Evolutionary conservation across 2,888 invertebrate species (phyloP).

Genomic region (Macropis europaea): DNA sequence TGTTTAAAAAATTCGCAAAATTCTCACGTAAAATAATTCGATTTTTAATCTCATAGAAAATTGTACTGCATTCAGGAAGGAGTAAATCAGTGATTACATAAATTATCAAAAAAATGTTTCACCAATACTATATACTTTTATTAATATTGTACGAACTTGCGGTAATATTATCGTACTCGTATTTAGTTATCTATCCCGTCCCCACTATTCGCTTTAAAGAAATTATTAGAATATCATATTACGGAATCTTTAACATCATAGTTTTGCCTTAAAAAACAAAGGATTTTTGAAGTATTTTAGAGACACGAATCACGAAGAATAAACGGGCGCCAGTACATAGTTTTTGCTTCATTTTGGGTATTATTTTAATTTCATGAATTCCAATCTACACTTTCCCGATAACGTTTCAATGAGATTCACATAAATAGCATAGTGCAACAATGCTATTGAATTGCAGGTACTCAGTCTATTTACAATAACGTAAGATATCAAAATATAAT

Average conservation of each 20-base stretch:
- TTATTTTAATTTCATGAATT: not conserved
- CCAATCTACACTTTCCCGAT: not conserved
- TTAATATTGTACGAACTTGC: not conserved
- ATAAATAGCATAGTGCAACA: conserved; percentile 32
- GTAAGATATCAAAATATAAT: conserved; percentile 19
- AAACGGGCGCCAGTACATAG: not conserved
- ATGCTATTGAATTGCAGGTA: conserved; percentile 20
- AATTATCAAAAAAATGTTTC: not conserved
- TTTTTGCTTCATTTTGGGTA: not conserved
- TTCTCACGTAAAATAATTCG: not conserved
- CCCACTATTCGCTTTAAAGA: not conserved
- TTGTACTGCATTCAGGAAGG: not conserved
- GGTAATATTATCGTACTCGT: conserved; percentile 22
- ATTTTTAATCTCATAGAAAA: not conserved
- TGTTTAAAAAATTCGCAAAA: not conserved
- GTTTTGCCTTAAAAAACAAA: not conserved
- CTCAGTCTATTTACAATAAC: conserved; percentile 12
- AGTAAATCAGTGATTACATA: not conserved
- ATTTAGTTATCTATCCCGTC: not conserved
- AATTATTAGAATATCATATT: not conserved
- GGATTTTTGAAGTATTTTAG: not conserved
- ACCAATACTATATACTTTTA: not conserved
- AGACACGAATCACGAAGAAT: not conserved
- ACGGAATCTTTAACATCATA: not conserved
- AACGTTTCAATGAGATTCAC: conserved; percentile 1